These are phyloP conservation scores for Tholera decimalis DNA, from an alignment of 2,888 invertebrate genomes.

Conservation along the genomic window DNA sequence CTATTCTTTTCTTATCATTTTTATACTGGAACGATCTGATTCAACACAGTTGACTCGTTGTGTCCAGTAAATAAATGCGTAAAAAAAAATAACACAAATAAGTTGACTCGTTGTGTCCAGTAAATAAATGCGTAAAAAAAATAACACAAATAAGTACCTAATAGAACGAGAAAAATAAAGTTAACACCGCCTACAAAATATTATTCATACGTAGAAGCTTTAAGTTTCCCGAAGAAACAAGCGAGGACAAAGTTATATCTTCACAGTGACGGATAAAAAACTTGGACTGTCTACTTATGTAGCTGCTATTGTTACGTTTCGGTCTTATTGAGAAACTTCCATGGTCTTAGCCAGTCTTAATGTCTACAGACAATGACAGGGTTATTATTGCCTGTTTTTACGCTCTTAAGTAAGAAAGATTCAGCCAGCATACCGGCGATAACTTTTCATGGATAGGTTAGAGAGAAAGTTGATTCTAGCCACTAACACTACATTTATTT, in stretches of 20 bases:
- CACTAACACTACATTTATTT: too few relatives aligned
- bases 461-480: too few relatives aligned
- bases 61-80: too few relatives aligned
- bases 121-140: too few relatives aligned
- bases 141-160: too few relatives aligned
- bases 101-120: too few relatives aligned
- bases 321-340: conserved; percentile 16
- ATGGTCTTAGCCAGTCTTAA: conserved; percentile 6
- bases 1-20: too few relatives aligned
- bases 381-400: background rate
- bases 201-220: conserved; percentile 28
- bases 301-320: conserved; percentile 33
- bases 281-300: conserved; percentile 25
- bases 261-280: conserved; percentile 42
- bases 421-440: background rate
- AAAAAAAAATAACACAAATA: too few relatives aligned
- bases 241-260: conserved; percentile 40
- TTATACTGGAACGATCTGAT: too few relatives aligned
- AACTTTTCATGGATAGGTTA: background rate
- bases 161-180: conserved; percentile 17
- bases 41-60: too few relatives aligned
- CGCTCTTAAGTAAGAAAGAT: background rate
- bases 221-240: conserved; percentile 24
- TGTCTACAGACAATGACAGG: background rate
- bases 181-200: conserved; percentile 3